A percentile compares a stretch with the other conserved stretches of the same genome.
phyloP scores from a whole-genome alignment of 2,113 vertebrate genomes.

The Dipodomys stephensi region DNA sequence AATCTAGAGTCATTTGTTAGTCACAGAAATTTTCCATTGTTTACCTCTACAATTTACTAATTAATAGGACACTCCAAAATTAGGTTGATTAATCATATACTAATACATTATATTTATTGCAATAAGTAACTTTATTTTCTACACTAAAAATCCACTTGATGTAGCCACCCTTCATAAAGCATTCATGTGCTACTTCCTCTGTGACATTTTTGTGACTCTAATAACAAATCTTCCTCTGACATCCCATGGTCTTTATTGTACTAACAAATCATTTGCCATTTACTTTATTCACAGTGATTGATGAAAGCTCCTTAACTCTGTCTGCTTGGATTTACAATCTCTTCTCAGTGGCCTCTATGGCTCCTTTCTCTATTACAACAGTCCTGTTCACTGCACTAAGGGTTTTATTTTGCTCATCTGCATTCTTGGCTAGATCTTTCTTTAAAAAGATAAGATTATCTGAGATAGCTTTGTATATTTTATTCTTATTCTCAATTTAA shows the following conservation, averaged over 20 bases:
- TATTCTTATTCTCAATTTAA: neutral
- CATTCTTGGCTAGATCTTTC: neutral
- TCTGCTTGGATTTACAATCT: neutral
- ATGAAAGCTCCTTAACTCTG: constrained; percentile 3
- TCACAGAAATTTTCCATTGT: neutral
- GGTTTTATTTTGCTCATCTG: neutral
- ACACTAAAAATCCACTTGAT: neutral
- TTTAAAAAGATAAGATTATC: neutral
- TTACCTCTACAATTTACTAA: neutral
- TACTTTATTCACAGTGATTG: neutral
- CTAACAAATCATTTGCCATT: constrained; percentile 35
- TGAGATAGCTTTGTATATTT: neutral
- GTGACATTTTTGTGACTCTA: constrained; percentile 25
- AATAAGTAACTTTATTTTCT: neutral
- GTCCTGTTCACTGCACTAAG: neutral
- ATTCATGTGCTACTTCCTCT: constrained; percentile 30
- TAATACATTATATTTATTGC: neutral
- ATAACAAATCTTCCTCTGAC: constrained; percentile 12
- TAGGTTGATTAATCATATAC: neutral
- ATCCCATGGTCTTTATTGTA: neutral
- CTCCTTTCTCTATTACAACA: neutral
- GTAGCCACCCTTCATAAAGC: neutral
- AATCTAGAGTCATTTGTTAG: neutral
- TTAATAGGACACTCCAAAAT: neutral
- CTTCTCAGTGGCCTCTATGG: neutral